Evolutionary conservation across 1,140 invertebrate species (phyloP).

Genomic region (Helicoverpa zea): DNA sequence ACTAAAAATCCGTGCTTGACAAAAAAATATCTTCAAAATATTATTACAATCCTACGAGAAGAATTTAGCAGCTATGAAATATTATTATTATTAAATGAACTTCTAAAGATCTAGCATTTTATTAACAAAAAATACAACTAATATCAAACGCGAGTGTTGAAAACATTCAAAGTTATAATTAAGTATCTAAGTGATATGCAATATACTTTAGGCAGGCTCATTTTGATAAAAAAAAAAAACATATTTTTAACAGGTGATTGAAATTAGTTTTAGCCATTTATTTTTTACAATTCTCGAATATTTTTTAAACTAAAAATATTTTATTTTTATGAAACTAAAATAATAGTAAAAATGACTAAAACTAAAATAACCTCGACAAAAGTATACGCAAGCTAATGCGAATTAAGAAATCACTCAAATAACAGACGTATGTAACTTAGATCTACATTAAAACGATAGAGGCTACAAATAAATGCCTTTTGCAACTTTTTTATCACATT

Average conservation of each 20-base stretch:
- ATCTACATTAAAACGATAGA: constrained; percentile 56
- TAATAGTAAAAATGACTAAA: constrained; percentile 23
- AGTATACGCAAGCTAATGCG: constrained; percentile 61
- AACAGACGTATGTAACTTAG: constrained; percentile 48
- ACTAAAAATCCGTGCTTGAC: not conserved
- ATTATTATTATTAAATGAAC: constrained; percentile 49
- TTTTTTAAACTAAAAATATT: not conserved
- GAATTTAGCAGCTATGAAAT: constrained; percentile 51
- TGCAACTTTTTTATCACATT: constrained; percentile 77
- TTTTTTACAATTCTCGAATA: not conserved
- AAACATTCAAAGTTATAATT: constrained; percentile 65
- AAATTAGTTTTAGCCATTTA: constrained; percentile 32
- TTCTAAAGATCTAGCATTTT: constrained; percentile 67
- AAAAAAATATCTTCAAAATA: constrained; percentile 28
- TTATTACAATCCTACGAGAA: constrained; percentile 54
- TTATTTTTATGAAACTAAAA: not conserved
- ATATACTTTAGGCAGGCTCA: constrained; percentile 81
- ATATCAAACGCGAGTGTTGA: constrained; percentile 47
- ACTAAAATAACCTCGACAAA: constrained; percentile 44
- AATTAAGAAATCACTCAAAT: constrained; percentile 49
- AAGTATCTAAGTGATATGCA: constrained; percentile 81
- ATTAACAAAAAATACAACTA: constrained; percentile 55
- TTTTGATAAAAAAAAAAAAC: constrained; percentile 59
- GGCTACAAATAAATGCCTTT: constrained; percentile 66
- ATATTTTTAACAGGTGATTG: constrained; percentile 4